Base-by-base conservation (phyloP, 2,797 vertebrate species). In the Okamejei kenojei region DNA sequence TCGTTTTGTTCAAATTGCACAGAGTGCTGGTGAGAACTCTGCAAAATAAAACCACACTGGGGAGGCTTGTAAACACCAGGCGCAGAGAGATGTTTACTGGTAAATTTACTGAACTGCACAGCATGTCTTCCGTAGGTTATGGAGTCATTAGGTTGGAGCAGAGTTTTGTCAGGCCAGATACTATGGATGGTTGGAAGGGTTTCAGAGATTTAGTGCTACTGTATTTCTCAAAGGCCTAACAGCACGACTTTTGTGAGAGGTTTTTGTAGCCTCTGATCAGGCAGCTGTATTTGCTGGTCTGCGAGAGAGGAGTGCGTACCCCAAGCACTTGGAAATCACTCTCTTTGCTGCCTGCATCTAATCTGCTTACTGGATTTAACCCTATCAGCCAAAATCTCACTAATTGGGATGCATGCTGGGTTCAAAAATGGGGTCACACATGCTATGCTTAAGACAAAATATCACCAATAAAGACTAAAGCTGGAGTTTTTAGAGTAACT, bases 301-400 rank as follows among this genome's bases (percentile, higher is more conserved):
- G 80, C 1, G 23, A 54, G 80, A 82, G 80, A 82, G 45, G 26
- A 8, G 80, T 82, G 38, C 54, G 21, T 2, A 26, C 80, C 45
- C 23, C 23, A 23, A 10, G 38, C 19, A 54, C 45, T 23, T 79
- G 21, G 32, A 6, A 38, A 79, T 79, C 38, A 79, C 35, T 79
- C 78, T 45, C 54, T 45, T 23, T 45, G 38, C 80, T 54, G 6
- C 45, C 45, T 54, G 45, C 45, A 54, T 54, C 23, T 26, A 58
- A 82, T 82, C 38, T 82, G 80, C 21, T 82, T 82, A 54, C 21
- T 80, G 80, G 45, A 58, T 58, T 82, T 82, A 82, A 82, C 26
- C 8, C 45, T 82, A 6, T 80, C 79, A 54, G 0, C 5, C 45
- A 54, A 54, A 6, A 54, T 54, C 3, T 54, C 45, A 54, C 45